These are phyloP conservation scores for Vollenhovia emeryi DNA, from an alignment of 1,140 invertebrate genomes.

Conservation along the genomic window DNA sequence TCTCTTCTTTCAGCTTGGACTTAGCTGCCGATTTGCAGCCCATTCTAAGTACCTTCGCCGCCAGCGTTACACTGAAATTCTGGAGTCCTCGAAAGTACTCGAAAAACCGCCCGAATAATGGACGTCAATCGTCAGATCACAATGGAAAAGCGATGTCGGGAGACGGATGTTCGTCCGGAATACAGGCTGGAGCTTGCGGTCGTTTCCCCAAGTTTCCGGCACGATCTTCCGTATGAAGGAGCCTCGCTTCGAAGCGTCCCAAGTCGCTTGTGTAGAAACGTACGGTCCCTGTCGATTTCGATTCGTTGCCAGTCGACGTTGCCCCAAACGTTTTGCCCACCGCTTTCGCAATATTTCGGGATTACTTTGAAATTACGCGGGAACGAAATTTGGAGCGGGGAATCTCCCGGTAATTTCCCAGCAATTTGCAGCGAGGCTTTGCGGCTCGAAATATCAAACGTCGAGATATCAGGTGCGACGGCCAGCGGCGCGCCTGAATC, in stretches of 20 bases:
- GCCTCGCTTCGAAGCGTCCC: not conserved
- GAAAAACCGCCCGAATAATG: not conserved
- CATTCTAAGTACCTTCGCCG: constrained; percentile 78
- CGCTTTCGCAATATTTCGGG: not conserved
- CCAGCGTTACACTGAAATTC: not conserved
- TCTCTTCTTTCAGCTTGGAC: constrained; percentile 74
- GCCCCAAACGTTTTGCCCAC: not conserved
- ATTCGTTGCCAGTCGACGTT: not conserved
- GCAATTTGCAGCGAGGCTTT: not conserved
- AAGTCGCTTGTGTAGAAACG: not conserved
- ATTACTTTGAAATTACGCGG: not conserved
- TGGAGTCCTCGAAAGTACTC: not conserved
- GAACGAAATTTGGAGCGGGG: not conserved
- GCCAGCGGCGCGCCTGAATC: constrained; percentile 22
- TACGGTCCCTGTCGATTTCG: constrained; percentile 5
- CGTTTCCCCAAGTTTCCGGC: not conserved
- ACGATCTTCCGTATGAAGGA: not conserved
- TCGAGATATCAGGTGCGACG: not conserved
- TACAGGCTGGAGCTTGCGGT: not conserved
- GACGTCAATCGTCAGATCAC: not conserved
- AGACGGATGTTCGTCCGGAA: too few species aligned
- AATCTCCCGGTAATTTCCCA: not conserved
- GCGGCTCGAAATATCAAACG: not conserved
- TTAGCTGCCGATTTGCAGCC: constrained; percentile 80
- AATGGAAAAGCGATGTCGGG: not conserved